These are phyloP conservation scores for Clamator glandarius DNA, from an alignment of 2,797 vertebrate genomes.

Conservation along the genomic window DNA sequence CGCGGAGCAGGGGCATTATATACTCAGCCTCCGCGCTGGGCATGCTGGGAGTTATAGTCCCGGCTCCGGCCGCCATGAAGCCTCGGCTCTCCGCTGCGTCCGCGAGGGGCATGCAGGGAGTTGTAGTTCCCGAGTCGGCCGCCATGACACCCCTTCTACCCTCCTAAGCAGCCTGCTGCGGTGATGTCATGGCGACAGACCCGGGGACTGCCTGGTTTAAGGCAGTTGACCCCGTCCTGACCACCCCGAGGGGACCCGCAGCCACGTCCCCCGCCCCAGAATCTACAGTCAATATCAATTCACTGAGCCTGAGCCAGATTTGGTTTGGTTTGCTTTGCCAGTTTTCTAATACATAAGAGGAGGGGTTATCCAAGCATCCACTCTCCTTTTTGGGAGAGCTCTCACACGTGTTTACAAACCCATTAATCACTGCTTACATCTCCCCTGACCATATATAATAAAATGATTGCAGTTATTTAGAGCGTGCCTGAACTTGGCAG, in stretches of 20 bases:
- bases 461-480: not conserved
- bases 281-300: not conserved
- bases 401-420: not conserved
- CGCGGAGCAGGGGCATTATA: too few relatives aligned
- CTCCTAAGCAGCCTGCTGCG: too few relatives aligned
- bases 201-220: not conserved
- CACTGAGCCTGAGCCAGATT: not conserved
- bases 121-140: not conserved
- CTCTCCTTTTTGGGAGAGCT: not conserved
- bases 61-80: not conserved
- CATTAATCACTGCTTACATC: not conserved
- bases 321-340: not conserved
- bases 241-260: too few relatives aligned
- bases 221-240: too few relatives aligned
- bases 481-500: not conserved
- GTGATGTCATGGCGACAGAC: too few relatives aligned
- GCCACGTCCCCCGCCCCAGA: too few relatives aligned
- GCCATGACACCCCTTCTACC: not conserved
- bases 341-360: not conserved
- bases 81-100: accelerated
- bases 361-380: not conserved
- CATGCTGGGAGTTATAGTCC: conserved; percentile 18
- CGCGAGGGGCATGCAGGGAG: not conserved
- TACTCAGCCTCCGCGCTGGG: accelerated
- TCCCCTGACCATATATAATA: not conserved